Conservation (phyloP, 2,888 invertebrate species). For the Byasa hedistus region DNA sequence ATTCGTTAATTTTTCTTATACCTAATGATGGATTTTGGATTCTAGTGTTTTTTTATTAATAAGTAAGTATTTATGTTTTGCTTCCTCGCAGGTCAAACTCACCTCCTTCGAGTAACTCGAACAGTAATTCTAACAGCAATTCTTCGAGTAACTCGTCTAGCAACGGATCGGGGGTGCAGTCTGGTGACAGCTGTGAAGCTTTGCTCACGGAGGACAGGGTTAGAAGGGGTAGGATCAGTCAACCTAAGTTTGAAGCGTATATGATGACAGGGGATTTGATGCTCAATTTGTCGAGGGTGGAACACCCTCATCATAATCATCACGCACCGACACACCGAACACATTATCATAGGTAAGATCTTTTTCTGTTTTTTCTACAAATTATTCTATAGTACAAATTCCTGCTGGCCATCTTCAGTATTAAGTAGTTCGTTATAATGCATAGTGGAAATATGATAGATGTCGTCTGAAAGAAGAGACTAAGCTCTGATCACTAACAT, state of each 20-base stretch:
- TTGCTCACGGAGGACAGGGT: constrained; percentile 63
- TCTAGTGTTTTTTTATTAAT: no score
- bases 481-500: neutral
- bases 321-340: constrained; percentile 74
- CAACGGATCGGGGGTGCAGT: constrained; percentile 76
- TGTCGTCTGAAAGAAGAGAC: no score
- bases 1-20: neutral
- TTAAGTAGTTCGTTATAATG: no score
- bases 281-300: constrained; percentile 92
- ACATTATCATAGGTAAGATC: constrained; percentile 65
- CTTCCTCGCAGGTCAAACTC: constrained; percentile 55
- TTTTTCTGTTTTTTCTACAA: neutral
- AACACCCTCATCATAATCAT: constrained; percentile 81
- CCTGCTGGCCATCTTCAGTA: no score
- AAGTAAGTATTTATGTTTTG: no score
- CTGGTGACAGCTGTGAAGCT: constrained; percentile 75
- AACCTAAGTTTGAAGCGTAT: constrained; percentile 92
- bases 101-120: constrained; percentile 64
- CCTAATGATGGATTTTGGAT: neutral
- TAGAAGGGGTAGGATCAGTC: constrained; percentile 58
- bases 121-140: constrained; percentile 56
- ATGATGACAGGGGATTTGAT: constrained; percentile 99
- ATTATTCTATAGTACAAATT: neutral
- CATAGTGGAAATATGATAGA: no score
- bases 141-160: constrained; percentile 69